Base-by-base conservation (phyloP, 2,888 invertebrate genomes). In the Drosophila meridionalis region DNA sequence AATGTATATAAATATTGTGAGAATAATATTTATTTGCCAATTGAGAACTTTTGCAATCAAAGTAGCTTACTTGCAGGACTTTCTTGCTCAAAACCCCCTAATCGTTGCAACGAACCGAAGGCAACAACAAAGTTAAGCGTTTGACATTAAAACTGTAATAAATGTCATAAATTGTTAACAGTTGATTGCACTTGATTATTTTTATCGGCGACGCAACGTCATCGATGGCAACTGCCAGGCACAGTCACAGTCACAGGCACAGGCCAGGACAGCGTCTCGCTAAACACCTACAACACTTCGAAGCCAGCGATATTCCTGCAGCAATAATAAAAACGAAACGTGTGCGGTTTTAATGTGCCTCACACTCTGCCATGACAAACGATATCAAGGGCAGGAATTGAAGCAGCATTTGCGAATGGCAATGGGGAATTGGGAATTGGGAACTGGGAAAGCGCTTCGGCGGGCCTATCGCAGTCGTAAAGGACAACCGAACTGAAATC, bases 121-220 rank as follows among this genome's bases (percentile, higher is more conserved):
- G 14, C 28, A 42, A 11, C 58, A 34, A 43, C 60, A 43, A 47
- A 53, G 55, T 28, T 45, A 55, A 52, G 56, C 61, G 53, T 28
- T 63, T 30, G 65, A 68, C 75, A 80, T 79, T 71, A 77, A 82
- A 81, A 83, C 76, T 73, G 77, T 85, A 83, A 88, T 88, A 86
- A 88, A 83, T 80, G 82, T 87, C 82, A 78, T 83, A 87, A 84
- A 88, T 87, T 88, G 82, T 85, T 85, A 85, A 85, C 87, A 85
- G 85, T 80, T 82, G 89, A 85, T 82, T 89, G 80, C 85, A 75
- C 77, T 81, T 81, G 81, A 83, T 80, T 80, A 77, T 72, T 70
- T 73, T 69, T 78, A 71, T 59, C 34, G 65, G 36, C 38, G 69
- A 34, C 50, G 47, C 69, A 55, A 57, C 71, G 48, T 63, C 56